Evolutionary conservation across 2,113 vertebrate genomes (phyloP).

Genomic region (Amphiprion percula): DNA sequence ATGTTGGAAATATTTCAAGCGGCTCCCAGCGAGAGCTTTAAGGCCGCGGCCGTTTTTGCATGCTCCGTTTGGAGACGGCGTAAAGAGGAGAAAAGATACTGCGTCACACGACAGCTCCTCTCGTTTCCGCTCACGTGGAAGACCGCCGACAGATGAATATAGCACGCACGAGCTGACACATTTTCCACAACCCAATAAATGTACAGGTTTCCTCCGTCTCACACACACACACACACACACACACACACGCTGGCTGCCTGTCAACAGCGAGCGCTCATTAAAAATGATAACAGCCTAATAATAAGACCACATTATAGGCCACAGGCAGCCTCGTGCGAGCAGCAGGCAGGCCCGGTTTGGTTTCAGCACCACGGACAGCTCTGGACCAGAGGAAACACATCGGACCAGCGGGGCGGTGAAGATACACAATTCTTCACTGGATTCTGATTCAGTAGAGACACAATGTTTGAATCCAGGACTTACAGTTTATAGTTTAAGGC

Average conservation of each 20-base stretch:
- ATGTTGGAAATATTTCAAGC: background rate
- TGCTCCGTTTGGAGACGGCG: background rate
- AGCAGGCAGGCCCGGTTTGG: background rate
- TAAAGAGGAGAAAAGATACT: constrained; percentile 33
- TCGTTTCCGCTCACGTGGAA: constrained; percentile 67
- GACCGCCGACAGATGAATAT: constrained; percentile 70
- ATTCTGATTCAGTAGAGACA: no score
- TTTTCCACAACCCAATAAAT: constrained; percentile 72
- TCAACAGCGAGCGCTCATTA: constrained; percentile 31
- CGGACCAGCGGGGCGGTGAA: background rate
- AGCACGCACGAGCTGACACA: constrained; percentile 75
- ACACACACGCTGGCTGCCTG: background rate
- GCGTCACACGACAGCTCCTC: constrained; percentile 64
- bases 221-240: constrained; percentile 12
- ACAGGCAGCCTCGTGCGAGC: no score
- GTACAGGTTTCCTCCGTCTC: constrained; percentile 24
- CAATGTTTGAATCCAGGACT: no score
- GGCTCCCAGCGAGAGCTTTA: background rate
- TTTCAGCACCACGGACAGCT: constrained; percentile 80
- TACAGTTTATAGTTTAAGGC: no score
- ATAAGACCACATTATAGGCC: background rate
- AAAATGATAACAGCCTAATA: background rate
- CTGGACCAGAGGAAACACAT: background rate
- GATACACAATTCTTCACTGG: no score
- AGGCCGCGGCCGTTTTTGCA: background rate